Conservation (phyloP, 2,797 vertebrate genomes). For the Channa striata region DNA sequence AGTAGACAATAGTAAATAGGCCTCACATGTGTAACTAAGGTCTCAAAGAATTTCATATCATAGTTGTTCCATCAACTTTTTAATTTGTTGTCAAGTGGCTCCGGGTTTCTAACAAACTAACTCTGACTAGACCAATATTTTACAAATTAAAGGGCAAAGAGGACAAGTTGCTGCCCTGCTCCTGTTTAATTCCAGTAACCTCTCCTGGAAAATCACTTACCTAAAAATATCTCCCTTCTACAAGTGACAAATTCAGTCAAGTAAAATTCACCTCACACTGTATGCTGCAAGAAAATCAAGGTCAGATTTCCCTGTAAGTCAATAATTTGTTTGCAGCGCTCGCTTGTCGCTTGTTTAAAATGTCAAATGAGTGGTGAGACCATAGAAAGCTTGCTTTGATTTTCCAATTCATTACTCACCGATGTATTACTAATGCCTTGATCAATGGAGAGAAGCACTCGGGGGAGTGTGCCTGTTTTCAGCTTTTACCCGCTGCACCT, state of each 20-base stretch:
- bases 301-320: slow-evolving; percentile 31
- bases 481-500: slow-evolving; percentile 16
- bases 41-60: too few species aligned
- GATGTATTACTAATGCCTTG: slow-evolving; percentile 46
- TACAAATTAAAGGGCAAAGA: neutral
- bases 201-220: slow-evolving; percentile 12
- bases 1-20: too few species aligned
- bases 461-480: neutral
- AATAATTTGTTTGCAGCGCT: slow-evolving; percentile 31
- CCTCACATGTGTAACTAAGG: too few species aligned
- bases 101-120: neutral
- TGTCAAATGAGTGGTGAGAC: slow-evolving; percentile 53
- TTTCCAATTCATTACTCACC: slow-evolving; percentile 52
- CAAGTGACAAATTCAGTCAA: slow-evolving; percentile 13
- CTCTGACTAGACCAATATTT: neutral
- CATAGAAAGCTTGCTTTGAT: slow-evolving; percentile 41
- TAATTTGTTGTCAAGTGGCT: neutral
- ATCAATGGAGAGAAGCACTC: slow-evolving; percentile 38
- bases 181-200: slow-evolving; percentile 1
- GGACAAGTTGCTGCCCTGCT: neutral
- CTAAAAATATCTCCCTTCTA: neutral
- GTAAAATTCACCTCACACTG: neutral
- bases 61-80: neutral
- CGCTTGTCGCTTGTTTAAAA: slow-evolving; percentile 51
- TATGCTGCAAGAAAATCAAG: slow-evolving; percentile 3